Base-by-base conservation (phyloP, 2,797 vertebrate genomes). In the Enteromius trimaculatus region DNA sequence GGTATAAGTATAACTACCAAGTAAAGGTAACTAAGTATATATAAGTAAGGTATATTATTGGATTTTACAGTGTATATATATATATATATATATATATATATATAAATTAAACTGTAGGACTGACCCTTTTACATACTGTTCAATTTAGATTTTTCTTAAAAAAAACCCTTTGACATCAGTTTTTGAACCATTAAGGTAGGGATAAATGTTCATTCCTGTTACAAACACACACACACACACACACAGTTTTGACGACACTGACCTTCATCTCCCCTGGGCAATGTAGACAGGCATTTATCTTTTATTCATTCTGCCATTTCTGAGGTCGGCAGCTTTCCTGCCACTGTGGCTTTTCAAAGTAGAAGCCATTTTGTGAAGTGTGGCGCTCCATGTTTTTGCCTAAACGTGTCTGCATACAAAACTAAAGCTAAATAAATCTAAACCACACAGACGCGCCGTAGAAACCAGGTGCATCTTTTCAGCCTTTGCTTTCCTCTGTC, bases 231-330 rank as follows among this genome's bases (percentile, higher is more conserved):
- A 21, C 7, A 58, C 19, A 23, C 55, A 21, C n/a, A 53, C 13
- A 62, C 42, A 79, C 77, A 68, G 47, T 66, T 60, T 75, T 79
- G 47, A 89, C 80, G 84, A 80, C 17, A 34, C 72, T 92, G 92
- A 93, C 93, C 93, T 93, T 94, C 92, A 90, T 90, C 84, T 92
- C 90, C 88, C 82, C 58, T 71, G 88, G 87, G 89, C 66, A 83
- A 37, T 74, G 80, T 89, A 86, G 87, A 87, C 89, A 92, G 90
- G 86, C 90, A 91, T 93, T 92, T 92, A 93, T 93, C 88, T 93
- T 94, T 93, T 93, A 94, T 93, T 94, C 92, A 93, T 93, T 92
- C 85, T 92, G 89, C 91, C 92, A 90, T 93, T 93, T 92, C 90
- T 91, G 90, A 91, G 86, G 84, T 82, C 81, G 85, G 86, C 89